A percentile compares a stretch with the other conserved stretches of the same genome.
Conservation (phyloP, 2,888 invertebrate species). For the Parnassius mnemosyne region DNA sequence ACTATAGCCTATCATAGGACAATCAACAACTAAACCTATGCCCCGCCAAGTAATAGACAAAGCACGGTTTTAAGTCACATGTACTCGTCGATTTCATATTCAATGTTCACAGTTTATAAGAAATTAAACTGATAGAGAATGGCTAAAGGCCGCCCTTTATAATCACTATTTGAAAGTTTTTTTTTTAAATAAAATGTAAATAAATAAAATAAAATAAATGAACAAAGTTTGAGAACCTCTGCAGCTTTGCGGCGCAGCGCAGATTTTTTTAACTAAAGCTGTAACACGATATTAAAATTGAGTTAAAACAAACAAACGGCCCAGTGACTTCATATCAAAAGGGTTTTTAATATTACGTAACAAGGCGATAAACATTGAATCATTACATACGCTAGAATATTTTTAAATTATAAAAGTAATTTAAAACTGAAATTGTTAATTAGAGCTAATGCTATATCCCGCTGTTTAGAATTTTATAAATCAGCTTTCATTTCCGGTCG, state of each 20-base stretch:
- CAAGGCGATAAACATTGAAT: constrained; percentile 10
- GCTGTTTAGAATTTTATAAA: too few species aligned
- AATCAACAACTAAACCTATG: too few species aligned
- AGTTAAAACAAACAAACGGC: constrained; percentile 29
- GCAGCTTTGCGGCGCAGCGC: constrained; percentile 24
- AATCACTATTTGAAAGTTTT: not conserved
- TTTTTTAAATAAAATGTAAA: not conserved
- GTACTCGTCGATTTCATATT: too few species aligned
- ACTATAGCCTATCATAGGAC: too few species aligned
- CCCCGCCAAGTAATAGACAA: too few species aligned
- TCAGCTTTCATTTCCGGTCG: too few species aligned
- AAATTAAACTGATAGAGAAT: too few species aligned
- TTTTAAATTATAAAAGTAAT: not conserved
- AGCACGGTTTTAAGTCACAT: too few species aligned
- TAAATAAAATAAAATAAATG: not conserved
- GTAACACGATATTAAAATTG: constrained; percentile 32
- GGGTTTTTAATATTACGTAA: constrained; percentile 20
- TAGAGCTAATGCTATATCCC: too few species aligned
- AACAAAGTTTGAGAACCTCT: constrained; percentile 16
- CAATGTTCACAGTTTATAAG: too few species aligned
- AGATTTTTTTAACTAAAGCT: constrained; percentile 30
- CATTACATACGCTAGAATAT: constrained; percentile 6
- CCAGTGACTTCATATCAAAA: constrained; percentile 9
- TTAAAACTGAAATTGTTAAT: too few species aligned
- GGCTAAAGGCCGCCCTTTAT: not conserved